phyloP scores from a whole-genome alignment of 2,113 vertebrate species.

The Dicrurus megarhynchus region DNA sequence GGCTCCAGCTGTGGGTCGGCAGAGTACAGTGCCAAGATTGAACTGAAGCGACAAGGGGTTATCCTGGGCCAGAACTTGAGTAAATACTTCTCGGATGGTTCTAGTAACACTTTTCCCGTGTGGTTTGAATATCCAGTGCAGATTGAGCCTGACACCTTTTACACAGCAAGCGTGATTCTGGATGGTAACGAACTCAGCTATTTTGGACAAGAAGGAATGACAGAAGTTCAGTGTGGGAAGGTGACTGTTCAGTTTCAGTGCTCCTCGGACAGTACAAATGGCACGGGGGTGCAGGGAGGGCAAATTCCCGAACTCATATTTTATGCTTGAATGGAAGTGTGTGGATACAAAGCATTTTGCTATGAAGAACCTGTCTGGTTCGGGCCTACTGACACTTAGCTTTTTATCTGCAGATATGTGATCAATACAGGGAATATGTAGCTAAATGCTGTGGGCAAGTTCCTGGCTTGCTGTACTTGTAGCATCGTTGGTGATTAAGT shows the following conservation, averaged over 20 bases:
- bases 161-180: constrained; percentile 93
- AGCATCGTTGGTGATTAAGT: constrained; percentile 54
- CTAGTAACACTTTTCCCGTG: constrained; percentile 94
- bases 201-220: constrained; percentile 98
- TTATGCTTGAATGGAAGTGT: constrained; percentile 81
- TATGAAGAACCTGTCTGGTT: constrained; percentile 10
- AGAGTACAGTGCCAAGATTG: constrained; percentile 95
- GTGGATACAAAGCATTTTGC: neutral
- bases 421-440: constrained; percentile 51
- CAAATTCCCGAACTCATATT: constrained; percentile 98
- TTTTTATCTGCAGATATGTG: constrained; percentile 56
- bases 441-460: constrained; percentile 50
- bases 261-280: constrained; percentile 97
- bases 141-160: constrained; percentile 96
- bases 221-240: constrained; percentile 96
- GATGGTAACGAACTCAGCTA: constrained; percentile 96
- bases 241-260: constrained; percentile 98
- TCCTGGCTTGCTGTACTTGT: constrained; percentile 50
- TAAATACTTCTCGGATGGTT: constrained; percentile 97
- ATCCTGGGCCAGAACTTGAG: constrained; percentile 93
- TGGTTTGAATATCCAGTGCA: constrained; percentile 98
- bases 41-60: constrained; percentile 92
- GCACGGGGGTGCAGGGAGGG: constrained; percentile 94
- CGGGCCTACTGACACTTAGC: constrained; percentile 49
- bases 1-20: constrained; percentile 96